A percentile compares a stretch with the other conserved stretches of the same genome.
phyloP scores from a whole-genome alignment of 2,113 vertebrate genomes.

The Zosterops borbonicus region DNA sequence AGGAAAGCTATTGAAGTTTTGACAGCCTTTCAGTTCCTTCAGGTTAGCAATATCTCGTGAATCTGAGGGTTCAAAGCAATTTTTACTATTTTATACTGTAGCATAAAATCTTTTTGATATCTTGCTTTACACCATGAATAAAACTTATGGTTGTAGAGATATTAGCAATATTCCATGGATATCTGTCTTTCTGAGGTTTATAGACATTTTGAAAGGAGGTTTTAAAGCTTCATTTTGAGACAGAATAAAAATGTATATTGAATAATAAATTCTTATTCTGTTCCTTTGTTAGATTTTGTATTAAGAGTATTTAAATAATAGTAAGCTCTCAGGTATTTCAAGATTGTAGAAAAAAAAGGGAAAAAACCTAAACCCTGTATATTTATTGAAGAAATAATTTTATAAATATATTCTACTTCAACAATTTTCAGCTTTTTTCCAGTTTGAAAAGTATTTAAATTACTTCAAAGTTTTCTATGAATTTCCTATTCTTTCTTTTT shows the following conservation, averaged over 20 bases:
- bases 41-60: not conserved
- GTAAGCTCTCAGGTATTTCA: not conserved
- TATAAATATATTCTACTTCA: not conserved
- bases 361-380: accelerated
- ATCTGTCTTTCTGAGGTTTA: not conserved
- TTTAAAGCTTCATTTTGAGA: not conserved
- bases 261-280: not conserved
- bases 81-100: not conserved
- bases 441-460: not conserved
- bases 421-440: not conserved
- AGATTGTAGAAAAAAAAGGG: not conserved
- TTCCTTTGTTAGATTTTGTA: not conserved
- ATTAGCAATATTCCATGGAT: not conserved
- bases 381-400: not conserved
- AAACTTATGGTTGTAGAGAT: not conserved
- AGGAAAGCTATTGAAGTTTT: not conserved
- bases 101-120: not conserved
- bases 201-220: not conserved
- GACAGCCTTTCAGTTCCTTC: not conserved
- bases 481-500: not conserved
- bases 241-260: not conserved
- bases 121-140: not conserved
- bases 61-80: not conserved
- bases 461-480: not conserved
- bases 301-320: not conserved